Percentiles rank a stretch among this genome's conserved stretches.
Evolutionary conservation across 2,888 invertebrate genomes (phyloP).

Genomic region (Tachystola acroxantha): DNA sequence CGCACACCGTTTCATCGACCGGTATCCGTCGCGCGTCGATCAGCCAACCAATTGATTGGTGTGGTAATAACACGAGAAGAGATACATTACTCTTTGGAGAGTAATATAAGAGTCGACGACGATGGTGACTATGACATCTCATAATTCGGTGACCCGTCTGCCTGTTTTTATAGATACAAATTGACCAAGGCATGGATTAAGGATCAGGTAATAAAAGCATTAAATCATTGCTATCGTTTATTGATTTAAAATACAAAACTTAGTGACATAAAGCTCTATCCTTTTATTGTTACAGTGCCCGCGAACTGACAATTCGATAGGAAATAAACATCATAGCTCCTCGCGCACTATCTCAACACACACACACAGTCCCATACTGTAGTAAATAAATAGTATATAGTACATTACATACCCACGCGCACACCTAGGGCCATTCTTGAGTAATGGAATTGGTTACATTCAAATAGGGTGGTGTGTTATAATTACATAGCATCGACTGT

Average conservation of each 20-base stretch:
- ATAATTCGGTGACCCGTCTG: too few relatives aligned
- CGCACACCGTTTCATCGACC: too few relatives aligned
- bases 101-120: too few relatives aligned
- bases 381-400: conserved; percentile 67
- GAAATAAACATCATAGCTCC: conserved; percentile 72
- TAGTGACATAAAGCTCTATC: conserved; percentile 79
- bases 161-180: too few relatives aligned
- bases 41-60: too few relatives aligned
- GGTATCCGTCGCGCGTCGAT: too few relatives aligned
- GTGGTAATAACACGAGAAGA: too few relatives aligned
- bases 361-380: conserved; percentile 47
- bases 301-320: conserved; percentile 78
- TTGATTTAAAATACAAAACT: conserved; percentile 79
- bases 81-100: too few relatives aligned
- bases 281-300: conserved; percentile 78
- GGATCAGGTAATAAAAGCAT: conserved; percentile 30
- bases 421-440: conserved; percentile 63
- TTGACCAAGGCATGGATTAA: not conserved
- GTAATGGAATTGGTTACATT: conserved; percentile 49
- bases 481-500: too few relatives aligned
- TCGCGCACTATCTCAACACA: conserved; percentile 46
- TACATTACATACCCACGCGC: conserved; percentile 58
- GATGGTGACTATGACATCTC: too few relatives aligned
- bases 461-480: conserved; percentile 49
- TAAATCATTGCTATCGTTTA: conserved; percentile 74